Evolutionary conservation across 2,113 vertebrate genomes (phyloP), one percentile per base, ranked within the genome.

Genomic region (Salvelinus sp.): DNA sequence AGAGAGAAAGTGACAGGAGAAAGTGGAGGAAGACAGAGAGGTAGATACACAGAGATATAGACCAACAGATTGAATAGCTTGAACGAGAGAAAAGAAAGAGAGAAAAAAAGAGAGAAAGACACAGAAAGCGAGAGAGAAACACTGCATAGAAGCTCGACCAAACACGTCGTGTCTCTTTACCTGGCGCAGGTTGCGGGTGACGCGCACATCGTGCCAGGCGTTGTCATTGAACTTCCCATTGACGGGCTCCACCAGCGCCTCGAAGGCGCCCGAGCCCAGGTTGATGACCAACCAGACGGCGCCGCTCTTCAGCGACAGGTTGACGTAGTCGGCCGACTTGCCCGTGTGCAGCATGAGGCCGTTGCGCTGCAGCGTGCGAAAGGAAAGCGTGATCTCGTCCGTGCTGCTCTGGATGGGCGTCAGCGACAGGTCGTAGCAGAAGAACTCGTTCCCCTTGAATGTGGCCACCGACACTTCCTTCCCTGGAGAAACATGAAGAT

Each of bases 221-320:
- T 97, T 95, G 92, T 98, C 97, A 74, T 98, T 96, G 93, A 98
- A 98, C 91, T 96, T 97, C 90, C 97, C 96, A 12, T 96, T 97
- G 90, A 98, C 96, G 0, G 97, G 97, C 82, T 98, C 97, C 82
- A 98, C 97, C 44, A 98, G 92, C 23, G 97, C 97, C 92, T 98
- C 97, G 18, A 98, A 98, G 67, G 97, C 97, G 0, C 97, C 97
- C 0, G 97, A 98, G 88, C 97, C 97, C 80, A 98, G 93, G 91
- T 98, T 98, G 94, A 98, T 98, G 91, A 98, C 96, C 74, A 98
- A 94, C 95, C 96, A 97, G 38, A 98, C 97, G 0, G 97, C 97
- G 0, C 97, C 97, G 0, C 94, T 94, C 92, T 97, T 97, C 81
- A 98, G 87, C 0, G 97, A 98, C 68, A 98, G 95, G 93, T 98